Percentiles rank a stretch among this genome's conserved stretches.
Conservation (phyloP, 2,797 vertebrate species). For the Poeciliopsis turneri region DNA sequence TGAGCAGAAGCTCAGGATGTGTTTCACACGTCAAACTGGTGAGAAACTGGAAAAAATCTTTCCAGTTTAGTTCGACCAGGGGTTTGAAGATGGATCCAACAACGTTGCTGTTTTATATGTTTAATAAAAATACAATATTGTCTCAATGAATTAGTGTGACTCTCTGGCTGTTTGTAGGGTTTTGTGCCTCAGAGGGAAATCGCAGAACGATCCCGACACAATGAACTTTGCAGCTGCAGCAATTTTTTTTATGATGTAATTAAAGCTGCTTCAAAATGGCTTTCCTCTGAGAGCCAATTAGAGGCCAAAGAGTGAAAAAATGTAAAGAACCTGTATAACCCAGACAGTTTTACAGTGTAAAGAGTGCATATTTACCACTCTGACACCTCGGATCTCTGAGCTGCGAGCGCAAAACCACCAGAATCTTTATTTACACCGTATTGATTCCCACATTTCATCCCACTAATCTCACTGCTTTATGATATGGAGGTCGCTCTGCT, state of each 20-base stretch:
- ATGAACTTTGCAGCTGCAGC: conserved; percentile 53
- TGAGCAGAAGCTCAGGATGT: not conserved
- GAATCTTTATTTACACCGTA: conserved; percentile 37
- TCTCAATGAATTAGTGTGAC: not conserved
- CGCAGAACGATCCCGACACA: not conserved
- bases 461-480: conserved; percentile 30
- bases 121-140: conserved; percentile 26
- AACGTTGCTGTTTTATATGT: not conserved
- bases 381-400: not conserved
- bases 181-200: not conserved
- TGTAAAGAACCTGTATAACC: conserved; percentile 26
- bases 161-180: not conserved
- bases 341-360: conserved; percentile 56
- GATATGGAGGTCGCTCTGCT: conserved; percentile 1
- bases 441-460: conserved; percentile 41
- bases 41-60: not conserved
- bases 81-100: not conserved
- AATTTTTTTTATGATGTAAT: conserved; percentile 63
- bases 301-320: conserved; percentile 39
- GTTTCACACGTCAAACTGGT: not conserved
- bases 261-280: conserved; percentile 55
- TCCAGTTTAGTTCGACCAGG: not conserved
- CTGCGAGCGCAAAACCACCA: conserved; percentile 18
- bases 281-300: conserved; percentile 62
- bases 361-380: conserved; percentile 44